Base-by-base conservation (phyloP, 2,113 vertebrate species). In the Psittacus erithacus region DNA sequence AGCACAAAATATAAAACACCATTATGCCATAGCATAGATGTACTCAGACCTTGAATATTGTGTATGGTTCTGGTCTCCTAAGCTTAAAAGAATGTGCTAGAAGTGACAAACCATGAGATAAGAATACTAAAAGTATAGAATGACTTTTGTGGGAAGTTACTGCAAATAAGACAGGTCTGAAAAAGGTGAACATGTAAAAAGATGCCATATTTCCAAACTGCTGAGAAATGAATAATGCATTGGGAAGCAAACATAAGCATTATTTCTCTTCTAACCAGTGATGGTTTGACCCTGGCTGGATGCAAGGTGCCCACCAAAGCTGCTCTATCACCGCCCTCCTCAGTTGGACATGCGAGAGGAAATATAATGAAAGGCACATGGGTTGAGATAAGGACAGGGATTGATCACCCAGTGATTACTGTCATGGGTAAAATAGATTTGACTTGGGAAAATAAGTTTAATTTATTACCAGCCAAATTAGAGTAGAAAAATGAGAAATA, bases 231-330 rank as follows among this genome's bases (percentile, higher is more conserved):
- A 97, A 97, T 97, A 95, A 97, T 96, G 94, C 95, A 96, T 92
- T 84, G 91, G 87, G 91, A 96, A 96, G 95, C 87, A 84, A 97
- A 94, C 59, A 85, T 63, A 86, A 94, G 95, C 90, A 95, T 96
- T 91, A 92, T 75, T 95, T 97, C 94, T 94, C 85, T 94, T 96
- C 94, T 97, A 96, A 98, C 97, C 97, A 96, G 98, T 64, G 49
- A 49, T 43, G 44, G 38, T 33, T 57, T 74, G 78, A 64, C 83
- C 73, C 4, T 17, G 88, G 67, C 60, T 82, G 14, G 35, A 28
- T 14, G 60, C 53, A 83, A 87, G 78, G 43, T 63, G 67, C 13
- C 43, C 78, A 79, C 53, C 38, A 79, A 83, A 91, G 47, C 70
- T 19, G 38, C 64, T 86, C 70, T 57, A 60, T 82, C 82, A 65